Base-by-base conservation (phyloP, 2,888 invertebrate species). In the Tineola bisselliella region DNA sequence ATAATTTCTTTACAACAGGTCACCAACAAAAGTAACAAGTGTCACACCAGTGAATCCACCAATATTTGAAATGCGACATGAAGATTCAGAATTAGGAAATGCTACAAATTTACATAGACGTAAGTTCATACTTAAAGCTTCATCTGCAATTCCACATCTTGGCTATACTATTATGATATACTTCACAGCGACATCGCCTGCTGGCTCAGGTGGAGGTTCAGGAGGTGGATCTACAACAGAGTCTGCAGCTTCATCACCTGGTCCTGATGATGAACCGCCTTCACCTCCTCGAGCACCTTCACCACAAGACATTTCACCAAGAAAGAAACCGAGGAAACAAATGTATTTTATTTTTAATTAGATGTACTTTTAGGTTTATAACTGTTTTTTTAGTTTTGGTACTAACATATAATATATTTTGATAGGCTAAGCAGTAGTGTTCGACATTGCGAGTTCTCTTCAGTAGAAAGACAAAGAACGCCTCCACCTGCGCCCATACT, bases 281-380 rank as follows among this genome's bases (percentile, higher is more conserved):
- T 67, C 62, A 61, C 81, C 71, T 8, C 79, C 74, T 60, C 76
- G 70, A 15, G 71, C 72, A 3, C 67, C 65, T 44, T 60, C 63
- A 61, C n/a, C 56, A 61, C 30, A 65, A 61, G 59, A 81, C 62
- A 69, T 75, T 58, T 89, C 91, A 6, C 95, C 97, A 0, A 88
- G 97, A 62, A 98, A 98, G 79, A 97, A 97, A 72, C 95, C 97
- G 0, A 88, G 97, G 63, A 96, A 98, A 74, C 97, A 93, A 81
- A 88, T 95, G 95, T 95, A 82, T 89, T 92, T 88, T 33, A 17
- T 52, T 54, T 25, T 2, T 25, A 4, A 25, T 25, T 25, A 25
- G 25, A 25, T 6, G 6, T n/a, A n/a, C n/a, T 25, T 25, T 25
- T 25, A 25, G 25, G 6, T 25, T 2, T 25, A 25, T 6, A 25